Base-by-base conservation (phyloP, 2,888 invertebrate genomes). In the Leptinotarsa tumamoca region DNA sequence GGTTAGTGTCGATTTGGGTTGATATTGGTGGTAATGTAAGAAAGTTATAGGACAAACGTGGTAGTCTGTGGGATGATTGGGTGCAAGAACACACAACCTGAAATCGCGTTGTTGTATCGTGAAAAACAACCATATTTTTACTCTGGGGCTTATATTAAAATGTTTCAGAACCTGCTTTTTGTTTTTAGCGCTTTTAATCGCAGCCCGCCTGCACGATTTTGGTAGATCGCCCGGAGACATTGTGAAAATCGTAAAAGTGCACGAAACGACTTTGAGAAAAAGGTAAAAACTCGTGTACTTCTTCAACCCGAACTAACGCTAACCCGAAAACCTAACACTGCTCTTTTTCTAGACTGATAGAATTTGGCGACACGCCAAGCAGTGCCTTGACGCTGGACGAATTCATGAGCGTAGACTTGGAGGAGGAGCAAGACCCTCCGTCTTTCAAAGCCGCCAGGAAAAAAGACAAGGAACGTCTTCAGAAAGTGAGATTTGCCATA, bases 291-390 rank as follows among this genome's bases (percentile, higher is more conserved):
- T 4, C 52, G 5, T 15, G 13, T 52, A 17, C n/a, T 4, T 52
- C n/a, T 52, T 52, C 4, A 17, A 52, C 4, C 15, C 13, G n/a
- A 51, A 33, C 7, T 33, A 33, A 33, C 33, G 10, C 33, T 0
- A 5, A 33, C 5, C 5, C 27, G 4, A 2, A 33, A 7, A 7
- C 33, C 10, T 33, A 7, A 33, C 33, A 63, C n/a, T 2, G 43
- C n/a, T 15, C n/a, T 21, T 70, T 70, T 43, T 43, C 43, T 77
- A 92, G 96, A 76, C 90, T 99, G 56, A 92, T 95, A 49, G 99
- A 99, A 89, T 99, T 99, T 88, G 97, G 97, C 0, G 97, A 97
- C 83, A 99, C 99, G 0, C 98, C 99, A 0, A 97, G 98, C 15
- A 97, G 98, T 85, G 94, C 95, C 13, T 90, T 99, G 71, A 98